phyloP scores from a whole-genome alignment of 2,797 vertebrate species.

The Scolopax bukidnonensis region DNA sequence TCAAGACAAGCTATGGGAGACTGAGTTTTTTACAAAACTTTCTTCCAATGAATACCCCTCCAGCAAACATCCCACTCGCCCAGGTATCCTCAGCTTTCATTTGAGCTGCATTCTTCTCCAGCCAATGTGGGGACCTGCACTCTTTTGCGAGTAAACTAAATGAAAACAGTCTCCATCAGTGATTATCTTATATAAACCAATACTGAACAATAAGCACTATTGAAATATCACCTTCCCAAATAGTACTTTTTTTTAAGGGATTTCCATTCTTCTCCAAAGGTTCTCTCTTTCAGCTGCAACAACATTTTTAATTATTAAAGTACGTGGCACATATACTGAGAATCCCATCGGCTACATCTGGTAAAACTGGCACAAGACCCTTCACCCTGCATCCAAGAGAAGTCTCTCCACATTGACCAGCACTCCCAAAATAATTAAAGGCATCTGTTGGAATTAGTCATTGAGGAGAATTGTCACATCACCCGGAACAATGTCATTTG shows the following conservation, averaged over 20 bases:
- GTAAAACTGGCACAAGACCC: background rate
- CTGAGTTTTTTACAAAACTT: background rate
- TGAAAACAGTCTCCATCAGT: background rate
- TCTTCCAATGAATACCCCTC: background rate
- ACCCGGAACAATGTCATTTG: background rate
- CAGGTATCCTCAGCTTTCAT: background rate
- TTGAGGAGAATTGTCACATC: background rate
- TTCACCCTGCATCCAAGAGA: background rate
- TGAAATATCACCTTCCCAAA: background rate
- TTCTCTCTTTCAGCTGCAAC: background rate
- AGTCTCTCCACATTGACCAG: background rate
- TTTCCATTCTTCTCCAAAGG: background rate
- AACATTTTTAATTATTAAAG: background rate
- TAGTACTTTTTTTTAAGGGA: background rate
- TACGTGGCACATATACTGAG: background rate
- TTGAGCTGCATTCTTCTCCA: background rate
- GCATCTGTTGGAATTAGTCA: background rate
- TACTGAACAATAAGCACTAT: background rate
- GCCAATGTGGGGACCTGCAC: rapidly evolving
- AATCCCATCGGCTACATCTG: background rate
- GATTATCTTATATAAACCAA: background rate
- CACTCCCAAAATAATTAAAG: background rate
- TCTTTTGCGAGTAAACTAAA: background rate
- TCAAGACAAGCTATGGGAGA: rapidly evolving
- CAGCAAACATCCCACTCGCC: rapidly evolving